These are phyloP conservation scores for Thyatira batis DNA, from an alignment of 2,888 invertebrate genomes.

Conservation along the genomic window DNA sequence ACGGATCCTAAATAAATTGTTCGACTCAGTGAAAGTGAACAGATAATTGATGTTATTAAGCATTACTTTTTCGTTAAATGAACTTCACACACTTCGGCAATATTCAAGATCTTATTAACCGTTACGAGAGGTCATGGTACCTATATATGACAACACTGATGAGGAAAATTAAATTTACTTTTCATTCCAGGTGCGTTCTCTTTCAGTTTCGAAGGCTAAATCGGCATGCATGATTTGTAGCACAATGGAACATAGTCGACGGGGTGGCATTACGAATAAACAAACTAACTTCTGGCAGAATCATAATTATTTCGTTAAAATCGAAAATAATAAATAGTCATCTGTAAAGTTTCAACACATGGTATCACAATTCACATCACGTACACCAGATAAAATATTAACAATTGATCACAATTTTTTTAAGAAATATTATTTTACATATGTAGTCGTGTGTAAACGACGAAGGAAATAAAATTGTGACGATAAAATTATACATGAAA, in stretches of 20 bases:
- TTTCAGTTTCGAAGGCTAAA: conserved; percentile 59
- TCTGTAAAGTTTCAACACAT: not conserved
- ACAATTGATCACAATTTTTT: not conserved
- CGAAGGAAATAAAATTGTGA: conserved; percentile 9
- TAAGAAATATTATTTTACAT: not conserved
- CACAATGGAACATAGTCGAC: conserved; percentile 42
- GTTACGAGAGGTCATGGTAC: not conserved
- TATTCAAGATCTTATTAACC: not conserved
- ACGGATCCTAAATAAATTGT: conserved; percentile 61
- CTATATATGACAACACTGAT: conserved; percentile 12
- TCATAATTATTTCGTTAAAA: conserved; percentile 1
- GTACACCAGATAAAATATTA: not conserved
- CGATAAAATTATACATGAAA: conserved; percentile 18
- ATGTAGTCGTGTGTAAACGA: not conserved
- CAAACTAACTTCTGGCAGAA: conserved; percentile 30
- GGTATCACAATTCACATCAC: not conserved
- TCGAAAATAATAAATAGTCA: not conserved
- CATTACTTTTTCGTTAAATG: conserved; percentile 20
- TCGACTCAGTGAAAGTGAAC: conserved; percentile 71
- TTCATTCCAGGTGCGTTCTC: conserved; percentile 56
- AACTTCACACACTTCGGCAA: not conserved
- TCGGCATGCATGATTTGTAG: conserved; percentile 62
- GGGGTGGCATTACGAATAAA: conserved; percentile 54
- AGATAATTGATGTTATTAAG: conserved; percentile 57
- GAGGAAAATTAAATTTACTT: conserved; percentile 54